Evolutionary conservation across 2,888 invertebrate genomes (phyloP).

Genomic region (Allolobophora icterica): DNA sequence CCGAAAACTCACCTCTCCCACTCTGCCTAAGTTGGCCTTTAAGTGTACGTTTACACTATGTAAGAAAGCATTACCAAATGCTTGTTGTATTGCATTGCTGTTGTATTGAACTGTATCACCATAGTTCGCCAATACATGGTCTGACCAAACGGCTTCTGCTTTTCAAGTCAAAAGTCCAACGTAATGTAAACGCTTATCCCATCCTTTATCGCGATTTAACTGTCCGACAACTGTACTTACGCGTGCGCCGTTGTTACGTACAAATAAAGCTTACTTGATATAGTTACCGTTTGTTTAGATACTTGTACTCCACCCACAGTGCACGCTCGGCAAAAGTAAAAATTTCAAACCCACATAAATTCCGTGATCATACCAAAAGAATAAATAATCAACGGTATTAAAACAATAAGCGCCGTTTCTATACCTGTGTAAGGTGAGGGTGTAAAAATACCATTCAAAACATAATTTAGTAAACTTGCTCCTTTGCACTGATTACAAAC

Average conservation of each 20-base stretch:
- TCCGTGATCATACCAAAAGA: neutral
- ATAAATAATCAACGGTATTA: neutral
- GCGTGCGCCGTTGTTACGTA: neutral
- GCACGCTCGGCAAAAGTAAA: neutral
- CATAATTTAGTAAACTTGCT: neutral
- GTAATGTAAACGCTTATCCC: neutral
- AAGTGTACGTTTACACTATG: too few species aligned
- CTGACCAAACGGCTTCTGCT: neutral
- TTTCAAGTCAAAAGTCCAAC: neutral
- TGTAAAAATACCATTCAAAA: neutral
- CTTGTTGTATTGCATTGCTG: too few species aligned
- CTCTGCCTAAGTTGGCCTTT: too few species aligned
- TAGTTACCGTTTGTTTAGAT: neutral
- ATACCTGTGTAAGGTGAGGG: neutral
- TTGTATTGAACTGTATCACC: too few species aligned
- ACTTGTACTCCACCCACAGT: constrained; percentile 17
- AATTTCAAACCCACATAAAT: neutral
- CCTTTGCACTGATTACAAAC: neutral
- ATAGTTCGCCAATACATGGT: neutral
- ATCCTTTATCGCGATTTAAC: neutral
- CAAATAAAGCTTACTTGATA: neutral
- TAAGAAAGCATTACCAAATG: too few species aligned
- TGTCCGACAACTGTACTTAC: neutral
- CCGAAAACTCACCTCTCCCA: too few species aligned
- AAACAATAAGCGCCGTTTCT: neutral